Base-by-base conservation (phyloP, 2,113 vertebrate genomes). In the Fregetta grallaria region DNA sequence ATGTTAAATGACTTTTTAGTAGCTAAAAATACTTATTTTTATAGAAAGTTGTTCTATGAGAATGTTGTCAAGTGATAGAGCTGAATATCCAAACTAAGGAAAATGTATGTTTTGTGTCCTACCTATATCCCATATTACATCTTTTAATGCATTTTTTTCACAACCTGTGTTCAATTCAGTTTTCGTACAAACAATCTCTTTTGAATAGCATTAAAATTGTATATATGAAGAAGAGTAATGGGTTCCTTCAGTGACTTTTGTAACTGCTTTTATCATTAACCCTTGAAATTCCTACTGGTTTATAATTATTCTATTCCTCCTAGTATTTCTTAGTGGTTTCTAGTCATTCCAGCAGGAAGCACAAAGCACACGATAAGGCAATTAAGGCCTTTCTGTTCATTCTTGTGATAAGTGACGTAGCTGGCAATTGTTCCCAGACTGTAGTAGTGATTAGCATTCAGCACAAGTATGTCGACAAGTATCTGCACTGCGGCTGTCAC, bases 381-480 rank as follows among this genome's bases (percentile, higher is more conserved):
- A 32, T 93, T 84, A 91, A 30, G 40, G 85, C 74, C 65, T 95
- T 94, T 75, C 77, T 97, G 38, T 92, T 97, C 70, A 77, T 94
- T 91, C 77, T 88, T 20, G 79, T 80, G 91, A 86, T 96, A 88
- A 62, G 83, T 96, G 95, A 94, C 8, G 6, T 92, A 86, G 56
- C 59, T 94, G 86, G 91, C 84, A 92, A 32, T 97, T 96, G 77
- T 97, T 97, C 91, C 55, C 89, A 95, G 72, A 44, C 77, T 50
- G 45, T 93, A 86, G 38, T 77, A 74, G 61, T 90, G 92, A 96
- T 97, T 97, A 97, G 74, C 73, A 97, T 98, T 97, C 96, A 96
- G 42, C 93, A 93, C 84, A 76, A 91, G 86, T 78, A 23, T 96
- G 86, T 94, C 45, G 52, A 91, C 72, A 82, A 96, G 92, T 49